Evolutionary conservation across 2,797 vertebrate genomes (phyloP), one percentile per base, ranked within the genome.

Genomic region (Varecia variegata): DNA sequence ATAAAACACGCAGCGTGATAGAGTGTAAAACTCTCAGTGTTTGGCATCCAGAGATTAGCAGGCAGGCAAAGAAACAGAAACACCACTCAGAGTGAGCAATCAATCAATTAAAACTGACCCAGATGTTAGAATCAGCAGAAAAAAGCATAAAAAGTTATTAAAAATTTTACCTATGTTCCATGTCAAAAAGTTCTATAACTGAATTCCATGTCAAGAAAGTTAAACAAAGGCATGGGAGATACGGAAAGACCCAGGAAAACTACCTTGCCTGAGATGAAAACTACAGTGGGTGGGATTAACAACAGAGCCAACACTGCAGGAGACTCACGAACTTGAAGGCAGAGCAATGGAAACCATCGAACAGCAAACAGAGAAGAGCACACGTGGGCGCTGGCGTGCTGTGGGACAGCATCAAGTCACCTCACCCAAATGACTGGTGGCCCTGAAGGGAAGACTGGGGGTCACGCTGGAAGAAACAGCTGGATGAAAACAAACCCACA

Each of bases 391-490:
- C 11, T 40, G 7, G 70, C 17, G 50, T 10, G 30, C 83, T 14
- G n/a, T 3, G 35, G 25, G 71, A 52, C 6, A 54, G 9, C 76
- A 25, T 13, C 25, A 12, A n/a, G 50, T 20, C n/a, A 30, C 56
- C 35, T 7, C 1, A 8, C 8, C 4, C 0, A 3, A 32, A 21
- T 3, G 4, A 27, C 43, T 10, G 35, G 40, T 60, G 40, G 18
- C 50, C 47, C 30, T 0, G 4, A 43, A 18, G 20, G 20, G 43
- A 15, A 43, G 9, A 56, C 54, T 10, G 40, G 32, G 40, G 32
- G n/a, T 0, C 40, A 7, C 1, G 15, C 2, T 0, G 10, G 27
- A 30, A 79, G 65, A 2, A 50, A 71, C 0, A 27, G 40, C 18
- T 6, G 4, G 58, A 38, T 0, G 27, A 15, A 67, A 45, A 45